Percentiles rank a stretch among this genome's conserved stretches.
These are phyloP conservation scores for Sminthopsis crassicaudata DNA, from an alignment of 2,113 vertebrate species.

Conservation along the genomic window DNA sequence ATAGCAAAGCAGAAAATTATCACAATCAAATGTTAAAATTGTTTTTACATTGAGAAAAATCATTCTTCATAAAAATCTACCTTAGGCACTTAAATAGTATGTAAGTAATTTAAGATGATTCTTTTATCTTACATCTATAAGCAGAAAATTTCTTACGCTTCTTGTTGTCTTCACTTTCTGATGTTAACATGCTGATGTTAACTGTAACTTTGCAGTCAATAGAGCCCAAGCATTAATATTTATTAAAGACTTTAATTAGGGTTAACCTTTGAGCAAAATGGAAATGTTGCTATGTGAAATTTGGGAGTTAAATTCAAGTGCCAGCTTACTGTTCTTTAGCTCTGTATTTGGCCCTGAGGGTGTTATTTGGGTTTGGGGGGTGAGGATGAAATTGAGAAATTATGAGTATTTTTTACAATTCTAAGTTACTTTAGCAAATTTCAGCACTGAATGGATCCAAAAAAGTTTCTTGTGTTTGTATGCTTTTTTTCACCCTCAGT, in stretches of 20 bases:
- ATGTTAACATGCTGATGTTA: not conserved
- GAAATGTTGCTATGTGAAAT: fast-evolving
- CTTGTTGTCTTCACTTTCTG: not conserved
- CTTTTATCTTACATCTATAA: not conserved
- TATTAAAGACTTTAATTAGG: slow-evolving; percentile 30
- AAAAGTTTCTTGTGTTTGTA: not conserved
- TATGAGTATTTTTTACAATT: not conserved
- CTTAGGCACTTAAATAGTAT: not conserved
- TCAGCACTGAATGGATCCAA: not conserved
- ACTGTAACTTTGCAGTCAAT: slow-evolving; percentile 14
- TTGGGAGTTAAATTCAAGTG: not conserved
- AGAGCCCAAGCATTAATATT: slow-evolving; percentile 30
- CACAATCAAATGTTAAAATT: no score
- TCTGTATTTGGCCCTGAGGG: not conserved
- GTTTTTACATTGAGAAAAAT: no score
- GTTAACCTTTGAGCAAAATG: not conserved
- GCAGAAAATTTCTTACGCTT: slow-evolving; percentile 25
- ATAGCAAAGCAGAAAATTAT: no score
- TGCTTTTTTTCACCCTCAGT: not conserved
- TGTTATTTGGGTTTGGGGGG: not conserved
- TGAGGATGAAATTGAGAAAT: not conserved
- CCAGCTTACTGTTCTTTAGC: not conserved
- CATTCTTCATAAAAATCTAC: not conserved
- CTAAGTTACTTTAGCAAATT: not conserved
- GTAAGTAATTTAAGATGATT: not conserved